Percentiles rank a stretch among this genome's conserved stretches.
Conservation (phyloP, 92 coral and sea anemone genomes). For the Porites cylindrica region DNA sequence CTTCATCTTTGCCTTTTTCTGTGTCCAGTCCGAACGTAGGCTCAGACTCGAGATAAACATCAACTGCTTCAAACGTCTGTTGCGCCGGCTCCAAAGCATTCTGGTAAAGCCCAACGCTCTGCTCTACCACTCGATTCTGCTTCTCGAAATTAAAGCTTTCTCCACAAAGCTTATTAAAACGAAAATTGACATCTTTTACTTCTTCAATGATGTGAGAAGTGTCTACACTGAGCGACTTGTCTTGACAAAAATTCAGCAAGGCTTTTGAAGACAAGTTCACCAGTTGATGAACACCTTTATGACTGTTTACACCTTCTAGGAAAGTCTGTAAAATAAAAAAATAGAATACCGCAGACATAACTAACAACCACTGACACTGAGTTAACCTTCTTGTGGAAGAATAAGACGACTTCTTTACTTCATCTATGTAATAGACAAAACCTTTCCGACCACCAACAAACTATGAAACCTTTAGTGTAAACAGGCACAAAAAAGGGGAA, state of each 20-base stretch:
- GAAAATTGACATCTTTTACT: slow-evolving; percentile 77
- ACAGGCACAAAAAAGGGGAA: too few species aligned
- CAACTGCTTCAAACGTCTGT: slow-evolving; percentile 75
- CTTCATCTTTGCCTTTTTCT: slow-evolving; percentile 88
- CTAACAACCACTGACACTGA: background rate
- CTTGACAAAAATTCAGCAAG: slow-evolving; percentile 67
- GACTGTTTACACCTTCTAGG: slow-evolving; percentile 70
- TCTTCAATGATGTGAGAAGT: slow-evolving; percentile 79
- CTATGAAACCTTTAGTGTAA: too few species aligned
- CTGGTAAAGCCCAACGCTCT: slow-evolving; percentile 81
- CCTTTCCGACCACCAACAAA: too few species aligned
- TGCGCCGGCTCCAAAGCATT: slow-evolving; percentile 88
- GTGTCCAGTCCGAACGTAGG: slow-evolving; percentile 84
- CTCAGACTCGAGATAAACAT: slow-evolving; percentile 79
- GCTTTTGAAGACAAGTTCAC: slow-evolving; percentile 69
- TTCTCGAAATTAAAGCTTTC: slow-evolving; percentile 84
- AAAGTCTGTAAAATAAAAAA: slow-evolving; percentile 60
- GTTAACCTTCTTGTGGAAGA: too few species aligned
- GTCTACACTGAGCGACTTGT: slow-evolving; percentile 71
- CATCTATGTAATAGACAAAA: too few species aligned
- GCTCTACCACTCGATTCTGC: slow-evolving; percentile 79
- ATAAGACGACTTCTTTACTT: too few species aligned
- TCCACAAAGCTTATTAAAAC: slow-evolving; percentile 86
- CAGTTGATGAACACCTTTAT: slow-evolving; percentile 70
- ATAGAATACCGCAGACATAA: background rate